These are phyloP conservation scores for Periphyllus acericola DNA, from an alignment of 2,888 invertebrate genomes.

Conservation along the genomic window DNA sequence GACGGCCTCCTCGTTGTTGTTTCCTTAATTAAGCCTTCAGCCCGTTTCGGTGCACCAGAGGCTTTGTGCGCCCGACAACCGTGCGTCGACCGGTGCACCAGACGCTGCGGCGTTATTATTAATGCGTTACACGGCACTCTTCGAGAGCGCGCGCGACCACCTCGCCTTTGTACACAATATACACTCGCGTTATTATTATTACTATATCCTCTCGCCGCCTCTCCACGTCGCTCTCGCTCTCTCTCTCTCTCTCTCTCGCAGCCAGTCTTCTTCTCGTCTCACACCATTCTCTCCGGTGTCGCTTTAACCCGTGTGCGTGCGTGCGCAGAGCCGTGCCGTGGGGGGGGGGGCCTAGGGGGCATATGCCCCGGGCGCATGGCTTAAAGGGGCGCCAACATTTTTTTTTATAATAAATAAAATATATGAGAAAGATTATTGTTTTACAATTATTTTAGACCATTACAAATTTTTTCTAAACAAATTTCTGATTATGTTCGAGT, in stretches of 20 bases:
- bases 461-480: no score
- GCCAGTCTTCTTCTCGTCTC: no score
- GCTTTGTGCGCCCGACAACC: slow-evolving; percentile 1
- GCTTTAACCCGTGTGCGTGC: background rate
- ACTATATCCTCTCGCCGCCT: background rate
- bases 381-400: no score
- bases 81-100: slow-evolving; percentile 11
- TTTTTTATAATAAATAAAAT: no score
- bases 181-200: background rate
- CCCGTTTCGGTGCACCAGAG: slow-evolving; percentile 15
- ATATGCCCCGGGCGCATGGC: no score
- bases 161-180: background rate
- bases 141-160: background rate
- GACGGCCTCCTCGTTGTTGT: slow-evolving; percentile 35
- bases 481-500: no score
- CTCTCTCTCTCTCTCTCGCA: background rate
- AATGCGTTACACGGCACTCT: slow-evolving; percentile 13
- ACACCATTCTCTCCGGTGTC: background rate
- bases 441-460: no score
- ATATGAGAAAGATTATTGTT: no score
- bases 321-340: no score
- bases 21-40: slow-evolving; percentile 51
- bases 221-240: background rate
- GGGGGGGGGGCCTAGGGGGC: no score
- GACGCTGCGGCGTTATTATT: slow-evolving; percentile 35